Percentiles rank a stretch among this genome's conserved stretches.
Evolutionary conservation across 2,113 vertebrate species (phyloP).

Genomic region (Xenotilapia longispinis): DNA sequence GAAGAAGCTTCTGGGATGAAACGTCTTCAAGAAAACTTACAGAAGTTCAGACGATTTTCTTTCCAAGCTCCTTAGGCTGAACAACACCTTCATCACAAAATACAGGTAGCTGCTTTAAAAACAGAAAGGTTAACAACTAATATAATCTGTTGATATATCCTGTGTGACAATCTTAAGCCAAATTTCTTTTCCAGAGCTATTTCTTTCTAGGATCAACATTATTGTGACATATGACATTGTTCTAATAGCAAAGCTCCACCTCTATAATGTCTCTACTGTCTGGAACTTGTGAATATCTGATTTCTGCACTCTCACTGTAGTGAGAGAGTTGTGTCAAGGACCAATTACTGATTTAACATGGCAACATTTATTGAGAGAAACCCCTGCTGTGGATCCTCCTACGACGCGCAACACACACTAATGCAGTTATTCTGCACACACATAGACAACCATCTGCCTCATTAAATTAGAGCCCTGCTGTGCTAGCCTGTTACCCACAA

Average conservation of each 20-base stretch:
- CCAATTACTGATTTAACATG: slow-evolving; percentile 48
- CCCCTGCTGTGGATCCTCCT: not conserved
- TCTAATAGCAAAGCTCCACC: not conserved
- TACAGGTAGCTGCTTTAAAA: not conserved
- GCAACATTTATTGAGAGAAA: slow-evolving; percentile 27
- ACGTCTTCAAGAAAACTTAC: not conserved
- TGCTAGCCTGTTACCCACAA: slow-evolving; percentile 43
- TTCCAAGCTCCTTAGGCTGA: not conserved
- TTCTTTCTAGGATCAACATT: not conserved
- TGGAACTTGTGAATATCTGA: not conserved
- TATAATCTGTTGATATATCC: not conserved
- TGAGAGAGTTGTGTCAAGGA: not conserved
- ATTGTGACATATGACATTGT: not conserved
- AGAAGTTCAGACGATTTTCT: not conserved
- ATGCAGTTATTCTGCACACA: not conserved
- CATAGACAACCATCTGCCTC: slow-evolving; percentile 34
- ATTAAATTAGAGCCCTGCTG: slow-evolving; percentile 69
- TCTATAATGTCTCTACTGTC: not conserved
- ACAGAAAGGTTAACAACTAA: not conserved
- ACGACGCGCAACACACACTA: not conserved
- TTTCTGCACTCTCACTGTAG: not conserved
- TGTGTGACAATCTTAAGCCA: not conserved
- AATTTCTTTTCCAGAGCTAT: not conserved
- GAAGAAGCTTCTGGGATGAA: not conserved
- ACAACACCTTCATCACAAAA: not conserved